phyloP scores from a whole-genome alignment of 2,113 vertebrate genomes.

The Eulemur rufifrons region DNA sequence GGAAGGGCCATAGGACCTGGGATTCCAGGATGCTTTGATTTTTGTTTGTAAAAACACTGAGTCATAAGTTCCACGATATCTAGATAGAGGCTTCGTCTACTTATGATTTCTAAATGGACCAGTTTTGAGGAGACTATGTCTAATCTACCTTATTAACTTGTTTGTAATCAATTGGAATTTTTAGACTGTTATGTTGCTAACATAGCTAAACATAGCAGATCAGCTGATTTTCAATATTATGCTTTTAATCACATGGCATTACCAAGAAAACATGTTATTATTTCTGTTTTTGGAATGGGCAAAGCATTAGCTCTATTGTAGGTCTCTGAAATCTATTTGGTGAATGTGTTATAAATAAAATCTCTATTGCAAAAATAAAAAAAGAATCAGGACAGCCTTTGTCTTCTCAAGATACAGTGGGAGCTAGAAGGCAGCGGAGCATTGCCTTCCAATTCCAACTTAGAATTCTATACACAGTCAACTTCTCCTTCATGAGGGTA shows the following conservation, averaged over 20 bases:
- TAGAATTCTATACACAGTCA: not conserved
- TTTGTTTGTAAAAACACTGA: not conserved
- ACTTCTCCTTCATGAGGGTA: not conserved
- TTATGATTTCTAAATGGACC: not conserved
- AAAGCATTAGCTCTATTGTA: not conserved
- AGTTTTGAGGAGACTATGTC: not conserved
- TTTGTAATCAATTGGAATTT: not conserved
- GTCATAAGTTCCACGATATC: not conserved
- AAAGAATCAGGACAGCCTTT: not conserved
- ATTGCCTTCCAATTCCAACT: not conserved
- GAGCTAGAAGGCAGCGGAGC: not conserved
- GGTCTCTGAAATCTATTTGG: not conserved
- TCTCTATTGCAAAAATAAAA: not conserved
- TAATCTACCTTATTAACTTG: not conserved
- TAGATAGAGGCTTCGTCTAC: not conserved
- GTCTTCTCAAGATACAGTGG: not conserved
- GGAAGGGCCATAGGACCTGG: not conserved
- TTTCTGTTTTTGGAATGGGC: not conserved
- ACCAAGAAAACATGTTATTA: not conserved
- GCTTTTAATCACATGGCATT: not conserved
- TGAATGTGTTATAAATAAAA: constrained; percentile 3
- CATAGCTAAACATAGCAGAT: not conserved
- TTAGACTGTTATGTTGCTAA: not conserved
- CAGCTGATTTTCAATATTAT: not conserved
- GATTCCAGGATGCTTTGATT: not conserved